phyloP scores from a whole-genome alignment of 2,113 vertebrate species.

The Hoplias malabaricus region DNA sequence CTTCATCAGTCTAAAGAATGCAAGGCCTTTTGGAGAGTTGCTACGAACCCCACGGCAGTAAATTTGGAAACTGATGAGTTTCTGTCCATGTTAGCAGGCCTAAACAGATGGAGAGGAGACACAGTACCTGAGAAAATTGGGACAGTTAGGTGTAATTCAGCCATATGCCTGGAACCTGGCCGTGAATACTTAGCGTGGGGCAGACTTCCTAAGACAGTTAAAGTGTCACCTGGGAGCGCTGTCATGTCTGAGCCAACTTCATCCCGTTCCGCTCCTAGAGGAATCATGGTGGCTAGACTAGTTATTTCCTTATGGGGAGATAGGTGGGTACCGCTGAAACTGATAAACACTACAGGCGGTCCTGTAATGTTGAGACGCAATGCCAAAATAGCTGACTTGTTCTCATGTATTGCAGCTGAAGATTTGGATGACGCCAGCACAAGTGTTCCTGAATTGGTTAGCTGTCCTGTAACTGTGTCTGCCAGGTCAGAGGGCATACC shows the following conservation, averaged over 20 bases:
- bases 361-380: constrained; percentile 29
- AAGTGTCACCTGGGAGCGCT: constrained; percentile 35
- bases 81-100: not conserved
- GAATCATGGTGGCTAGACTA: too few relatives aligned
- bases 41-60: too few relatives aligned
- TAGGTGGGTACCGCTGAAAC: too few relatives aligned
- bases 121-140: not conserved
- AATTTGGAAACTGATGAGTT: too few relatives aligned
- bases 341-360: too few relatives aligned
- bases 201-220: not conserved
- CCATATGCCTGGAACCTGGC: constrained; percentile 22
- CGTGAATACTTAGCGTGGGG: constrained; percentile 37
- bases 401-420: constrained; percentile 36
- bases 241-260: constrained; percentile 33
- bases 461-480: not conserved
- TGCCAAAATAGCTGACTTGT: constrained; percentile 44
- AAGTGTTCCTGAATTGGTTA: not conserved
- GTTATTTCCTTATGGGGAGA: too few relatives aligned
- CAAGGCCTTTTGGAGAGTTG: too few relatives aligned
- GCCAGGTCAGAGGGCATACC: not conserved
- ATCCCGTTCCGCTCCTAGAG: constrained; percentile 8
- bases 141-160: too few relatives aligned
- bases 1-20: not conserved
- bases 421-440: not conserved
- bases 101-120: not conserved